Conservation (phyloP, 2,888 invertebrate species). For the Cepaea hortensis region DNA sequence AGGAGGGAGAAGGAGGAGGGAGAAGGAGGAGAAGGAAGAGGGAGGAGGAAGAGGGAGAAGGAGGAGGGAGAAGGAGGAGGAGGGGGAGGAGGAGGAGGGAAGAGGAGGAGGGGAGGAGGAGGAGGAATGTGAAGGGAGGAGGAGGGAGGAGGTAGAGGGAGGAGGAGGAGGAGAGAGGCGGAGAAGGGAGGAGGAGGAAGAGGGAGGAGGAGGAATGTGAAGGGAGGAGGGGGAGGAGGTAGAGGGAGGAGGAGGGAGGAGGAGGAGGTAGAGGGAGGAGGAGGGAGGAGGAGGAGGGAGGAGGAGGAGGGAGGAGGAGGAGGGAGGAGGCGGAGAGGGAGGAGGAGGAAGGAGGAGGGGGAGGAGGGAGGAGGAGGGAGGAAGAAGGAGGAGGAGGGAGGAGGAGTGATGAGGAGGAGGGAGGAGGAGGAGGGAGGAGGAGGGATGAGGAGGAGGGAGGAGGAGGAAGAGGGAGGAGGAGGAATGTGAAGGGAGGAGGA, state of each 20-base stretch:
- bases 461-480: too few relatives aligned
- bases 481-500: too few relatives aligned
- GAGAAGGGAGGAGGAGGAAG: neutral
- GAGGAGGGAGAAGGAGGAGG: neutral
- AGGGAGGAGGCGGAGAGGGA: too few relatives aligned
- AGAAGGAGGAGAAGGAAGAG: neutral
- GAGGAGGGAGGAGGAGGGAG: neutral
- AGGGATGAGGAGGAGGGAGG: too few relatives aligned
- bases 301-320: neutral
- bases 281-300: too few relatives aligned
- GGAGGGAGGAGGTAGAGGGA: neutral
- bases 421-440: too few relatives aligned
- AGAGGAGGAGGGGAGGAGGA: neutral
- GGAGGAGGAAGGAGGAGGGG: neutral
- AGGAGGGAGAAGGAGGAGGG: neutral
- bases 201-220: neutral
- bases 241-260: neutral
- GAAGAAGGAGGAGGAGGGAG: constrained; percentile 14
- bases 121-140: neutral
- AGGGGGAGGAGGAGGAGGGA: neutral
- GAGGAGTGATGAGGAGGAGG: too few relatives aligned
- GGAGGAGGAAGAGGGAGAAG: neutral
- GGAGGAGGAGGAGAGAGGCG: too few relatives aligned
- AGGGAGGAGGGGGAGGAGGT: neutral
- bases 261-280: too few relatives aligned